phyloP scores from a whole-genome alignment of 53 echinoderm and acorn worm genomes.

The Henricia sp. region DNA sequence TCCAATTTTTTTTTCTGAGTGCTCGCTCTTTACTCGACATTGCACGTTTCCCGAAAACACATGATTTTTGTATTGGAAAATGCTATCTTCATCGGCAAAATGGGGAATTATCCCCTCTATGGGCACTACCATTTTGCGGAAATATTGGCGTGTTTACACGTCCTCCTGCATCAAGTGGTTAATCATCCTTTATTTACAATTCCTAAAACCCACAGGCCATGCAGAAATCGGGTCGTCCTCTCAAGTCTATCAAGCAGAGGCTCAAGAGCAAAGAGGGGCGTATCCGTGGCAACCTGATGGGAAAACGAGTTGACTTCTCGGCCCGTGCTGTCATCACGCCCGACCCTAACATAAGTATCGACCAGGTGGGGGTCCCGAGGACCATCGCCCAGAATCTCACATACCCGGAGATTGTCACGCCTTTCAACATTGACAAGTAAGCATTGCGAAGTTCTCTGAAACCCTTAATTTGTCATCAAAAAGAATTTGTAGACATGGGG shows the following conservation, averaged over 20 bases:
- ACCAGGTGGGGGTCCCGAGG: conserved; percentile 98
- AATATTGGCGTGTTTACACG: too few relatives aligned
- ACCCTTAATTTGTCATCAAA: too few relatives aligned
- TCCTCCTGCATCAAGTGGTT: too few relatives aligned
- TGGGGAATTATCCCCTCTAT: too few relatives aligned
- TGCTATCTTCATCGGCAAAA: too few relatives aligned
- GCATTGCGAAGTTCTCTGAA: too few relatives aligned
- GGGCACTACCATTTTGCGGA: too few relatives aligned
- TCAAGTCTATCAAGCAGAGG: conserved; percentile 90
- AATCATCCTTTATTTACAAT: too few relatives aligned
- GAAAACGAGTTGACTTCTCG: conserved; percentile 98
- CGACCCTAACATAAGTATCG: conserved; percentile 95
- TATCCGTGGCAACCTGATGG: conserved; percentile 98
- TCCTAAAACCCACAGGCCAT: conserved; percentile 71
- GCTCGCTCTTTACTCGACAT: too few relatives aligned
- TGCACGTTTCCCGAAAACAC: too few relatives aligned
- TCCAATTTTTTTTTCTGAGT: conserved; percentile 10
- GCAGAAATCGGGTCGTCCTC: conserved; percentile 97
- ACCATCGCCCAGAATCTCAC: conserved; percentile 96
- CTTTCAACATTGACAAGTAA: conserved; percentile 99
- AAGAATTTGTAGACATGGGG: too few relatives aligned
- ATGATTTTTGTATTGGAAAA: too few relatives aligned
- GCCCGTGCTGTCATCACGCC: conserved; percentile 99
- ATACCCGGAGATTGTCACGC: conserved; percentile 97
- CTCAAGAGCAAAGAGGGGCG: conserved; percentile 98